These are phyloP conservation scores for Tinea pellionella DNA, from an alignment of 2,888 invertebrate species.

Conservation along the genomic window DNA sequence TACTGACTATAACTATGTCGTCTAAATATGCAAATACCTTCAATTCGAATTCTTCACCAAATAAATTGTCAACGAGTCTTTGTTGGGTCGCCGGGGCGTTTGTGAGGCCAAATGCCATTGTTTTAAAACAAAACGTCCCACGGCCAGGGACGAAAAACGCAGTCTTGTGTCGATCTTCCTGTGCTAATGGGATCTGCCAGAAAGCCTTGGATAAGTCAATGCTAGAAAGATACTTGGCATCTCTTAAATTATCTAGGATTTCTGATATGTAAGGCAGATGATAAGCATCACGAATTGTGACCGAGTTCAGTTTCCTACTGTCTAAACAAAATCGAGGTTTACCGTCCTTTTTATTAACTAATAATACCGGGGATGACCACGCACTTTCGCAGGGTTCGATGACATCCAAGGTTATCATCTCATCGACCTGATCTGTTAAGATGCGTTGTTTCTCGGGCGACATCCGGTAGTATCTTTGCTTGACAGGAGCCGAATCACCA, in stretches of 20 bases:
- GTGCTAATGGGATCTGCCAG: constrained; percentile 14
- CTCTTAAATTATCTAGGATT: constrained; percentile 23
- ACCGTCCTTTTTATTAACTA: too few relatives aligned
- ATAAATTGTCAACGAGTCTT: constrained; percentile 14
- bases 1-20: constrained; percentile 20
- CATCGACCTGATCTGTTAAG: too few relatives aligned
- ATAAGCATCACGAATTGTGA: too few relatives aligned
- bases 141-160: constrained; percentile 18
- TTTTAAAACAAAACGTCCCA: constrained; percentile 19
- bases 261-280: constrained; percentile 22
- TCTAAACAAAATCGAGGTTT: too few relatives aligned
- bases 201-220: constrained; percentile 21
- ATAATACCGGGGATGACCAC: too few relatives aligned
- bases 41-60: constrained; percentile 17
- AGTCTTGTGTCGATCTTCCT: constrained; percentile 11
- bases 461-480: too few relatives aligned
- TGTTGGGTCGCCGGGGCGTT: constrained; percentile 14
- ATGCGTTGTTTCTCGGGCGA: too few relatives aligned
- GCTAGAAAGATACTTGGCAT: constrained; percentile 21
- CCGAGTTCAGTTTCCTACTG: too few relatives aligned
- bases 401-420: too few relatives aligned
- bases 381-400: too few relatives aligned
- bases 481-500: too few relatives aligned
- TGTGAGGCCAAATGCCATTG: constrained; percentile 20
- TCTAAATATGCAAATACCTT: constrained; percentile 20